Conservation (phyloP, 37 sponge, comb jelly and placozoan species). For the Theonella swinhoei region DNA sequence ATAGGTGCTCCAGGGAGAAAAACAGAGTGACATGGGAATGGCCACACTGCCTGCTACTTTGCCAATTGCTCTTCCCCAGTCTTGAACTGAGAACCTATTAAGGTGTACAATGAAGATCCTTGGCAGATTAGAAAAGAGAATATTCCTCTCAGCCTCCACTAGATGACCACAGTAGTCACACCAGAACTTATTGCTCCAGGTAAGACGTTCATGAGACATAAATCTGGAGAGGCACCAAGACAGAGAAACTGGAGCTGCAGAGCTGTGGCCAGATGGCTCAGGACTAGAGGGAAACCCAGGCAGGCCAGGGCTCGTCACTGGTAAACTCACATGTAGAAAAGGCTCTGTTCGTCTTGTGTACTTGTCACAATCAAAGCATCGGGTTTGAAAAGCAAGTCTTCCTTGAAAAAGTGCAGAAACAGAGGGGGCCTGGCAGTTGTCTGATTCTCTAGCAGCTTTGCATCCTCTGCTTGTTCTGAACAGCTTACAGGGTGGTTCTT, state of each 20-base stretch:
- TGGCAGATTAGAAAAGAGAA: slow-evolving; percentile 56
- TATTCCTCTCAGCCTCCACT: slow-evolving; percentile 64
- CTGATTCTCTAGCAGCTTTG: neutral
- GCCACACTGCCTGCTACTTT: slow-evolving; percentile 69
- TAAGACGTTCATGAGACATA: slow-evolving; percentile 43
- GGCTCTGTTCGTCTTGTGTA: slow-evolving; percentile 51
- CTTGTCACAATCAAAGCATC: slow-evolving; percentile 73
- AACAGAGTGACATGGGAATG: slow-evolving; percentile 48
- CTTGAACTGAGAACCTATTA: slow-evolving; percentile 59
- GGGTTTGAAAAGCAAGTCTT: slow-evolving; percentile 44
- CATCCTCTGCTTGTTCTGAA: neutral
- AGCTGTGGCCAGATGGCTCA: neutral
- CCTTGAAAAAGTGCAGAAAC: slow-evolving; percentile 62
- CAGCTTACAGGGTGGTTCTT: neutral
- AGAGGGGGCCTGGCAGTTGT: neutral
- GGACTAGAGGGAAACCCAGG: slow-evolving; percentile 22
- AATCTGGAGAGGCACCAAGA: slow-evolving; percentile 74
- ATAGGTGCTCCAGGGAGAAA: slow-evolving; percentile 58
- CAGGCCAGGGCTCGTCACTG: slow-evolving; percentile 44
- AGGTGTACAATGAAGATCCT: slow-evolving; percentile 66
- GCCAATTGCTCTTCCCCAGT: slow-evolving; percentile 11
- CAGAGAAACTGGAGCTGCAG: slow-evolving; percentile 54
- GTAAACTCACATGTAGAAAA: slow-evolving; percentile 74
- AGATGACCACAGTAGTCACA: slow-evolving; percentile 67
- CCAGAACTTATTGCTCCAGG: slow-evolving; percentile 60